Evolutionary conservation across 2,888 invertebrate species (phyloP).

Genomic region (Biston stratarius): DNA sequence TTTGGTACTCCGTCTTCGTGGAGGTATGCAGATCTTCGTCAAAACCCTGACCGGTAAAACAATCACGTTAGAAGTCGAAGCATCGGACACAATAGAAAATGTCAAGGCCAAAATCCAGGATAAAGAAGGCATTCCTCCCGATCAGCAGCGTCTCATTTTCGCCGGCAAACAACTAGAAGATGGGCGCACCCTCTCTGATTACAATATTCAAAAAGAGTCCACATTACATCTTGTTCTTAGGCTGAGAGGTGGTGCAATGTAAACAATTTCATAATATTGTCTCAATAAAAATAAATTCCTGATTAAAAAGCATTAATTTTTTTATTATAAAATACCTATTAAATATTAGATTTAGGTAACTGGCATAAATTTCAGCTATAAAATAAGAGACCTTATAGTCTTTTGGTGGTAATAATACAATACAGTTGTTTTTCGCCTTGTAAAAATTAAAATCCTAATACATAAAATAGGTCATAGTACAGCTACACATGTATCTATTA

Average conservation of each 20-base stretch:
- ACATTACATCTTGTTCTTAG: conserved; percentile 42
- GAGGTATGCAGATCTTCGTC: conserved; percentile 48
- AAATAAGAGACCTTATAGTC: too few species aligned
- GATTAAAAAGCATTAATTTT: conserved; percentile 5
- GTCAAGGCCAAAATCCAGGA: conserved; percentile 47
- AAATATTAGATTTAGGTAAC: too few species aligned
- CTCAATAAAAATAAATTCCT: conserved; percentile 24
- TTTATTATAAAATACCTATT: too few species aligned
- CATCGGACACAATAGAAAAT: conserved; percentile 45
- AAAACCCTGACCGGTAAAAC: conserved; percentile 47
- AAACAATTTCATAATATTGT: conserved; percentile 11
- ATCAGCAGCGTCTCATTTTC: conserved; percentile 45
- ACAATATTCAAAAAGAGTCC: conserved; percentile 46
- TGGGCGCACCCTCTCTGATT: conserved; percentile 44
- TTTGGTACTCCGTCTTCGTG: conserved; percentile 42
- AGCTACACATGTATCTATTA: too few species aligned
- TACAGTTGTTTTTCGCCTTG: too few species aligned
- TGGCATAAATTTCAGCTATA: too few species aligned
- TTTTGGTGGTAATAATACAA: too few species aligned
- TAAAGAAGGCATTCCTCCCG: conserved; percentile 46
- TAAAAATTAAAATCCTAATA: too few species aligned
- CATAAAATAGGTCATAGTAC: too few species aligned
- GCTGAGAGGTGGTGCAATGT: conserved; percentile 42
- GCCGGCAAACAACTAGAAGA: conserved; percentile 46
- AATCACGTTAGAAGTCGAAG: conserved; percentile 43